Percentiles rank a stretch among this genome's conserved stretches.
Conservation (phyloP, 2,797 vertebrate genomes). For the Urocyon cinereoargenteus region DNA sequence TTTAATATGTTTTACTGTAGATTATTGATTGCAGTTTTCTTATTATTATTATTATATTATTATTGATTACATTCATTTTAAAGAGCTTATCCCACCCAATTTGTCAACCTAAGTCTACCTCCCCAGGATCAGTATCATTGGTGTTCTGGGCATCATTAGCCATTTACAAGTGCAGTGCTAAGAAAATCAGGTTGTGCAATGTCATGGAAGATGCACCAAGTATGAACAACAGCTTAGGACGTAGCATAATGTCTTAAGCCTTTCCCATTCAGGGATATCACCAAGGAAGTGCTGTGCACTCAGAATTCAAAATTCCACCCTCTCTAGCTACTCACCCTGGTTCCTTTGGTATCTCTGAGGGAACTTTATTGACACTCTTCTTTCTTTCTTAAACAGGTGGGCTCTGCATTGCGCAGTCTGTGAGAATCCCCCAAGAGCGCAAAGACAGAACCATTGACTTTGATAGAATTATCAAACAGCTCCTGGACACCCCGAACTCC, state of each 20-base stretch:
- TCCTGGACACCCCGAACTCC: slow-evolving; percentile 94
- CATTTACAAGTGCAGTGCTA: background rate
- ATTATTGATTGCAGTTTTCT: background rate
- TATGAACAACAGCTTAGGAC: background rate
- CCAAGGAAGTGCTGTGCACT: background rate
- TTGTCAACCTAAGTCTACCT: background rate
- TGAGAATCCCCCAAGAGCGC: slow-evolving; percentile 95
- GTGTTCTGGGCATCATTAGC: background rate
- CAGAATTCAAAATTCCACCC: background rate
- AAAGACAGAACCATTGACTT: slow-evolving; percentile 93
- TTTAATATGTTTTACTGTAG: background rate
- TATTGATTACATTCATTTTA: background rate
- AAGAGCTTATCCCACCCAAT: background rate
- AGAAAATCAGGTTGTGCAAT: background rate
- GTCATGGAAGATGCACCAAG: background rate
- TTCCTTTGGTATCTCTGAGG: background rate
- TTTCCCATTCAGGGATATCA: rapidly evolving
- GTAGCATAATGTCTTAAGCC: background rate
- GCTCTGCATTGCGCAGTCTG: slow-evolving; percentile 96
- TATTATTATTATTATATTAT: too few relatives aligned
- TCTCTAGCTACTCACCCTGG: background rate
- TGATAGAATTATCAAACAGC: slow-evolving; percentile 94
- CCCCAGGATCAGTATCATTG: background rate
- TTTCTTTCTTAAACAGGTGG: slow-evolving; percentile 89
- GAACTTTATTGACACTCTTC: slow-evolving; percentile 22